These are phyloP conservation scores for Zaprionus bogoriensis DNA, from an alignment of 2,888 invertebrate species.

Conservation along the genomic window DNA sequence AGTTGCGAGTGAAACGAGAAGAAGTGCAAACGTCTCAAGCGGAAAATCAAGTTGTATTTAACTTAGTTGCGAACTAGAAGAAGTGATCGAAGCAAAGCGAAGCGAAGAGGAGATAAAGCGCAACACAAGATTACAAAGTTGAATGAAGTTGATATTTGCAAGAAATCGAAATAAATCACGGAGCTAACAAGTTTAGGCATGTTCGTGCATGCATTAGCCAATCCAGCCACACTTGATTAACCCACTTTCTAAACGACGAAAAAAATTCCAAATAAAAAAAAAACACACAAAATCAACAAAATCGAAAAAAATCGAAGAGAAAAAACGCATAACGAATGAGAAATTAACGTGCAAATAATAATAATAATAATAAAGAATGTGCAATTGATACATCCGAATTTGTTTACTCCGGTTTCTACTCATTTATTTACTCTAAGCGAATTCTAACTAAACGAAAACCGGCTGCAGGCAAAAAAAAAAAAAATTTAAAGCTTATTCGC, in stretches of 20 bases:
- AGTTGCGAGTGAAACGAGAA: conserved; percentile 70
- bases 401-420: conserved; percentile 44
- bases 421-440: conserved; percentile 33
- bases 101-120: conserved; percentile 36
- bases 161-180: conserved; percentile 63
- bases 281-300: conserved; percentile 46
- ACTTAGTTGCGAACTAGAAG: conserved; percentile 49
- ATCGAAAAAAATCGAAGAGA: conserved; percentile 39
- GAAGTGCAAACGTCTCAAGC: conserved; percentile 73
- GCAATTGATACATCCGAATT: conserved; percentile 61
- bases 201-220: conserved; percentile 11
- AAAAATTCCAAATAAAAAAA: conserved; percentile 23
- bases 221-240: conserved; percentile 58
- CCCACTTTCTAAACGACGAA: conserved; percentile 74
- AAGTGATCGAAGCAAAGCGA: conserved; percentile 32
- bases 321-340: conserved; percentile 54
- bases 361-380: conserved; percentile 44
- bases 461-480: conserved; percentile 25
- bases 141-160: conserved; percentile 72
- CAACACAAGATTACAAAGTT: conserved; percentile 68
- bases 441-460: conserved; percentile 48
- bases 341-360: conserved; percentile 65
- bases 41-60: conserved; percentile 70
- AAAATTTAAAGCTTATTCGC: conserved; percentile 23
- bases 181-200: conserved; percentile 51